These are phyloP conservation scores for Arenaria interpres DNA, from an alignment of 2,113 vertebrate species.

Conservation along the genomic window DNA sequence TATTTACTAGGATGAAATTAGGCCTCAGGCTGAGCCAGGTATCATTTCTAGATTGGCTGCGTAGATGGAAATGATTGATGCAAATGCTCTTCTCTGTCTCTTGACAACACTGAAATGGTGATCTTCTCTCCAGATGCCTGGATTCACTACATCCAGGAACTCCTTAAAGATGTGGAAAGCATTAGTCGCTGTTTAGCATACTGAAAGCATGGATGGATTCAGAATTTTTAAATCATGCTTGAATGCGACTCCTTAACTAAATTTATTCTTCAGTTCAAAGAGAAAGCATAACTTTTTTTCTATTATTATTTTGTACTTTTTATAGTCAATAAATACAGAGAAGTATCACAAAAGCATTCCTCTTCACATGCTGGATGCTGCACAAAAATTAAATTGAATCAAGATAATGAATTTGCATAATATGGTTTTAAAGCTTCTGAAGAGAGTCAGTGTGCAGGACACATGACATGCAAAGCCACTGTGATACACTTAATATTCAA, in stretches of 20 bases:
- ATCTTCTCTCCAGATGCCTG: not conserved
- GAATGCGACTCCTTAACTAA: not conserved
- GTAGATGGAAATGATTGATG: not conserved
- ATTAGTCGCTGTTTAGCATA: not conserved
- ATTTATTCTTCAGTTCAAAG: not conserved
- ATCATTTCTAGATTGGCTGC: not conserved
- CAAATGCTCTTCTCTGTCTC: not conserved
- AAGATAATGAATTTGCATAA: not conserved
- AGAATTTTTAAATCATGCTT: not conserved
- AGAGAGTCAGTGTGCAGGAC: not conserved
- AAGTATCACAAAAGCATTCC: not conserved
- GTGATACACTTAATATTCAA: not conserved
- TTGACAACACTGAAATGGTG: not conserved
- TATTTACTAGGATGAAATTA: not conserved
- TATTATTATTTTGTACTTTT: not conserved
- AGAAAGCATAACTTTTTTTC: not conserved
- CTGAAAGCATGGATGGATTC: not conserved
- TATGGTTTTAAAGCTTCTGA: not conserved
- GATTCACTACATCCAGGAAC: not conserved
- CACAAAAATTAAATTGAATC: not conserved
- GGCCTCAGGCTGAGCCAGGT: not conserved
- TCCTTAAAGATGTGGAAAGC: not conserved
- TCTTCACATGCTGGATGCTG: not conserved
- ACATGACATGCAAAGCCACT: not conserved
- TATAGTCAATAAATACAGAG: not conserved